These are phyloP conservation scores for Sakesphorus luctuosus DNA, from an alignment of 2,113 vertebrate genomes.

Conservation along the genomic window DNA sequence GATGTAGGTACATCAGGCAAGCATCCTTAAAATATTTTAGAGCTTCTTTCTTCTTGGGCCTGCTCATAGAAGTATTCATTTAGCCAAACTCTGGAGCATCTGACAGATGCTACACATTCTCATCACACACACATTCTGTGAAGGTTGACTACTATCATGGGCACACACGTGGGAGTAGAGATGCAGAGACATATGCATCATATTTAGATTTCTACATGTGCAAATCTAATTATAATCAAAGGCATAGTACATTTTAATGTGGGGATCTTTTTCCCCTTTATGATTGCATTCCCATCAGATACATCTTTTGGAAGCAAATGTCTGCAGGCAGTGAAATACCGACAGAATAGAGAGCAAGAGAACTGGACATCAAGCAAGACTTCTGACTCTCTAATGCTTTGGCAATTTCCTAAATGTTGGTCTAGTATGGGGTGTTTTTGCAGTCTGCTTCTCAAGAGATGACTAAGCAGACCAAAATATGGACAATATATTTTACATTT, in stretches of 20 bases:
- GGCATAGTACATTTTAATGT: slow-evolving; percentile 15
- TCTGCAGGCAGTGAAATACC: slow-evolving; percentile 14
- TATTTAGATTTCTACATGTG: slow-evolving; percentile 53
- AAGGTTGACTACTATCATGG: slow-evolving; percentile 71
- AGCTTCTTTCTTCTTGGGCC: background rate
- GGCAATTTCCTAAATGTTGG: background rate
- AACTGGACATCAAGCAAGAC: background rate
- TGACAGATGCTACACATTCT: slow-evolving; percentile 55
- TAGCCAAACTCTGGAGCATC: slow-evolving; percentile 42
- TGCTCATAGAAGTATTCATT: slow-evolving; percentile 36
- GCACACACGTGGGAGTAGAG: slow-evolving; percentile 29
- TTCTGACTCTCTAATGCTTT: background rate
- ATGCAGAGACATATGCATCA: slow-evolving; percentile 43
- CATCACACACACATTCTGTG: slow-evolving; percentile 47
- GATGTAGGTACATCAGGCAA: background rate
- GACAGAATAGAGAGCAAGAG: background rate
- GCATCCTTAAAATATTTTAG: background rate
- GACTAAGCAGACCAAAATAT: background rate
- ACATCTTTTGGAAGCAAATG: background rate
- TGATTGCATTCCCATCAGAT: background rate
- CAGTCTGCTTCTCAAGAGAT: background rate
- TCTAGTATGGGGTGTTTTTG: background rate
- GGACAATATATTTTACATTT: background rate
- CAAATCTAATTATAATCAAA: slow-evolving; percentile 70
- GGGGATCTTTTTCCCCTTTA: background rate